Evolutionary conservation across 2,797 vertebrate genomes (phyloP).

Genomic region (Amphiprion clarkii): DNA sequence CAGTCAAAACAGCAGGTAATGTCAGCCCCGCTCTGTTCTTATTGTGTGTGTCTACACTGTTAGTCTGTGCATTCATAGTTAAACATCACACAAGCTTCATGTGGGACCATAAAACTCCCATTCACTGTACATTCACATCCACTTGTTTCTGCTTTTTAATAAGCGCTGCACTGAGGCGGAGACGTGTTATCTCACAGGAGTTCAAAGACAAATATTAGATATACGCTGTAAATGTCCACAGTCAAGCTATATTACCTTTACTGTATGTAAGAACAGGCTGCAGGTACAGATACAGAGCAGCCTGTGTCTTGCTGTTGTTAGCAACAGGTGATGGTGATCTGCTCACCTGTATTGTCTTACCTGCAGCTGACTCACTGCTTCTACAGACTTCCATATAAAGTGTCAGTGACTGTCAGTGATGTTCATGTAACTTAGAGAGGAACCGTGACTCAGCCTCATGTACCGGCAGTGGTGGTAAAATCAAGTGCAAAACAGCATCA

Average conservation of each 20-base stretch:
- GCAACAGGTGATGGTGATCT: slow-evolving; percentile 73
- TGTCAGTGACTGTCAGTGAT: slow-evolving; percentile 35
- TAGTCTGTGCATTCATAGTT: slow-evolving; percentile 13
- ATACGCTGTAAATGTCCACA: background rate
- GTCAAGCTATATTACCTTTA: slow-evolving; percentile 17
- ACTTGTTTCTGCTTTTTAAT: slow-evolving; percentile 5
- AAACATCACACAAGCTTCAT: slow-evolving; percentile 25
- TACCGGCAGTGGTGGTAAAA: slow-evolving; percentile 2
- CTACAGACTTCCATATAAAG: slow-evolving; percentile 48
- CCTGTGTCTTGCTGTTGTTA: slow-evolving; percentile 36
- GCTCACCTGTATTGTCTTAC: slow-evolving; percentile 75
- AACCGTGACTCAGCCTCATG: slow-evolving; percentile 31
- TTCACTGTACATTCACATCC: background rate
- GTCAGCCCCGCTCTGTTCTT: slow-evolving; percentile 36
- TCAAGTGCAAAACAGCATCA: background rate
- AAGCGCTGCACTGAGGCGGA: background rate
- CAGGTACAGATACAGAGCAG: background rate
- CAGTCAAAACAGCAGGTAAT: slow-evolving; percentile 65
- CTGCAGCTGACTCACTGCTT: slow-evolving; percentile 71
- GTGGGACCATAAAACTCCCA: background rate
- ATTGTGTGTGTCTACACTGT: slow-evolving; percentile 23
- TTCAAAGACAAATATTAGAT: slow-evolving; percentile 18
- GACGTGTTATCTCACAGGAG: slow-evolving; percentile 12
- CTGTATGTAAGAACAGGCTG: background rate
- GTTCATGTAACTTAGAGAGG: slow-evolving; percentile 13